A percentile compares a stretch with the other conserved stretches of the same genome.
These are phyloP conservation scores for Desoria tigrina DNA, from an alignment of 2,888 invertebrate genomes.

Conservation along the genomic window DNA sequence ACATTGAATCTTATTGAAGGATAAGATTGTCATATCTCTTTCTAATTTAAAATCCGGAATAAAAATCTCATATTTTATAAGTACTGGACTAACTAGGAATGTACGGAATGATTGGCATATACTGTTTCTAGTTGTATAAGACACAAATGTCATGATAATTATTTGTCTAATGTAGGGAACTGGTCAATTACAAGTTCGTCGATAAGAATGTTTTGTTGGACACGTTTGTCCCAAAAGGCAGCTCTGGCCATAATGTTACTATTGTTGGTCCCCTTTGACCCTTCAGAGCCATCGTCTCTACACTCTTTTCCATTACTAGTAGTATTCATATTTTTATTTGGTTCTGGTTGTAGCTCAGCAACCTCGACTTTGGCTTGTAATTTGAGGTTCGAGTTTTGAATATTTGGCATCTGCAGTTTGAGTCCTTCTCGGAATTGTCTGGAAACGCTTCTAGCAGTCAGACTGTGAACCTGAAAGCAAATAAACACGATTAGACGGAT, in stretches of 20 bases:
- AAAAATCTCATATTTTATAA: too few relatives aligned
- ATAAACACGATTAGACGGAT: conserved; percentile 18
- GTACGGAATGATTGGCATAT: too few relatives aligned
- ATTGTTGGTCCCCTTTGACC: conserved; percentile 11
- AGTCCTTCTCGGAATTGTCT: conserved; percentile 73
- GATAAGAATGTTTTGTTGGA: conserved; percentile 52
- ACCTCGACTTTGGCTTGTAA: conserved; percentile 12
- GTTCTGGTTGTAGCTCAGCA: too few relatives aligned
- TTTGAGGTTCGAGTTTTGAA: conserved; percentile 53
- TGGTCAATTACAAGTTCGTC: conserved; percentile 53
- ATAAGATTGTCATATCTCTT: too few relatives aligned
- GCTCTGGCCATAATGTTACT: conserved; percentile 49
- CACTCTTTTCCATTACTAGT: conserved; percentile 12
- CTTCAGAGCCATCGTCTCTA: conserved; percentile 18
- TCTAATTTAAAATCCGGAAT: too few relatives aligned
- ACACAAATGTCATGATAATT: too few relatives aligned
- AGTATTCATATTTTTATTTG: neutral
- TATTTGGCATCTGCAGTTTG: conserved; percentile 57
- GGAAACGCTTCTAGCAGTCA: conserved; percentile 77
- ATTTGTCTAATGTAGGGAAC: conserved; percentile 47
- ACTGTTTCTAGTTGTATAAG: too few relatives aligned
- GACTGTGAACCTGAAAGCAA: conserved; percentile 66
- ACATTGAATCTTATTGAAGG: too few relatives aligned
- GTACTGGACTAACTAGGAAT: too few relatives aligned
- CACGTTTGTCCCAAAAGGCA: conserved; percentile 54